These are phyloP conservation scores for Rhyacophila brunnea DNA, from an alignment of 1,140 invertebrate species.

Conservation along the genomic window DNA sequence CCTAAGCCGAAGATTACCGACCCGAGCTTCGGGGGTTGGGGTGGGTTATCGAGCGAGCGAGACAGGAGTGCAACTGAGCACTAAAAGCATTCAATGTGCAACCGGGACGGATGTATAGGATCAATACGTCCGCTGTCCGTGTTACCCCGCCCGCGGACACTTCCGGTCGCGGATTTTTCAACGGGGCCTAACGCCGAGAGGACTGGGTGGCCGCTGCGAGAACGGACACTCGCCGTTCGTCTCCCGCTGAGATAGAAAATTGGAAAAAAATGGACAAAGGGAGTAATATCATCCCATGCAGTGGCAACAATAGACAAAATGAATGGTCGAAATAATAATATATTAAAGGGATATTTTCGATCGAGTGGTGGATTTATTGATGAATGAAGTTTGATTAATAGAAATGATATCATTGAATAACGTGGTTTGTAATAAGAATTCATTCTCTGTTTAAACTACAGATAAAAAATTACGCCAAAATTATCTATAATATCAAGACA, in stretches of 20 bases:
- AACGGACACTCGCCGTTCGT: background rate
- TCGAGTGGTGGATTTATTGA: no score
- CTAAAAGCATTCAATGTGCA: background rate
- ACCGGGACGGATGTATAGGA: conserved; percentile 22
- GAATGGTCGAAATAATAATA: conserved; percentile 7
- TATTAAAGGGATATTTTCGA: conserved; percentile 1
- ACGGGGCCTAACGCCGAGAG: background rate
- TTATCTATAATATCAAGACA: no score
- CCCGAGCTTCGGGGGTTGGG: conserved; percentile 23
- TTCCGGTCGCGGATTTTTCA: conserved; percentile 34
- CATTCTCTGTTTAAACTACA: no score
- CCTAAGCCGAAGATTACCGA: conserved; percentile 32
- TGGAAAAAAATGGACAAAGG: conserved; percentile 21
- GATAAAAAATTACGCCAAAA: no score
- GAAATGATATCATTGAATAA: no score
- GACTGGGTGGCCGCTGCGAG: background rate
- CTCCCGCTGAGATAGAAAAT: conserved; percentile 26
- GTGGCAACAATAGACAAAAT: conserved; percentile 1
- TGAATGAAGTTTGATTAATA: no score
- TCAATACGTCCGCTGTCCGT: conserved; percentile 29
- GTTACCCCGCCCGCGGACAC: conserved; percentile 16
- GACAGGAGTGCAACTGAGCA: background rate
- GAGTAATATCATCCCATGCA: conserved; percentile 15
- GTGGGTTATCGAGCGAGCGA: conserved; percentile 21
- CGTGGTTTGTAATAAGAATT: no score